Conservation (phyloP, 92 coral and sea anemone species). For the Heliopora coerulea region DNA sequence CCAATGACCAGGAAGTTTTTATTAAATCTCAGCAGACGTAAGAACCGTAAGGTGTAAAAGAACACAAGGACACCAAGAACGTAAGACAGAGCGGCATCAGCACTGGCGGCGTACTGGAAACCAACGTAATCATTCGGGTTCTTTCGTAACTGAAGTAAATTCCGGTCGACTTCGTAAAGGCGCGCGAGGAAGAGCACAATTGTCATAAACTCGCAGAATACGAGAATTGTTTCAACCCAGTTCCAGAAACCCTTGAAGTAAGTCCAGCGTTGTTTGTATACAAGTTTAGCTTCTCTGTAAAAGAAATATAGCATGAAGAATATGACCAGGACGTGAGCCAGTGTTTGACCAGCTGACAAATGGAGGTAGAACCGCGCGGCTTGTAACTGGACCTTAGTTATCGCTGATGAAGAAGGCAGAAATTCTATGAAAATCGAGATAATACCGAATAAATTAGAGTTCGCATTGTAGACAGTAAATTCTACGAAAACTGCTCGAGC, state of each 20-base stretch:
- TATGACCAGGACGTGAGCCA: slow-evolving; percentile 68
- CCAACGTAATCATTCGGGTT: slow-evolving; percentile 84
- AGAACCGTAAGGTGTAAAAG: slow-evolving; percentile 72
- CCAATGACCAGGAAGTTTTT: slow-evolving; percentile 82
- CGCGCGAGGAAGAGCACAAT: slow-evolving; percentile 76
- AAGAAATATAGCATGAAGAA: slow-evolving; percentile 69
- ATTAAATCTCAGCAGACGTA: slow-evolving; percentile 78
- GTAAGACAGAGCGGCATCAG: slow-evolving; percentile 30
- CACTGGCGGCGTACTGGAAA: slow-evolving; percentile 71
- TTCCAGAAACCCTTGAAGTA: slow-evolving; percentile 90
- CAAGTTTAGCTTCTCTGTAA: slow-evolving; percentile 60
- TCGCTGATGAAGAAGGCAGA: slow-evolving; percentile 61
- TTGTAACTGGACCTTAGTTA: slow-evolving; percentile 36
- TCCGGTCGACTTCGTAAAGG: slow-evolving; percentile 71
- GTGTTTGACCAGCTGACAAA: slow-evolving; percentile 45
- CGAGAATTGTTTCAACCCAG: slow-evolving; percentile 82
- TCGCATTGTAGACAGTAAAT: slow-evolving; percentile 83
- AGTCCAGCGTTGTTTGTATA: slow-evolving; percentile 58
- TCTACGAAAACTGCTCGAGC: slow-evolving; percentile 73
- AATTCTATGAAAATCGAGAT: slow-evolving; percentile 72
- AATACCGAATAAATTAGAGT: slow-evolving; percentile 69
- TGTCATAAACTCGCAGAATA: slow-evolving; percentile 58
- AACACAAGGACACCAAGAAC: slow-evolving; percentile 74
- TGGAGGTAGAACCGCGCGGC: slow-evolving; percentile 18
- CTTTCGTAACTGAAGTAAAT: slow-evolving; percentile 66